Percentiles rank a stretch among this genome's conserved stretches.
These are phyloP conservation scores for Hypotaenidia okinawae DNA, from an alignment of 2,797 vertebrate genomes.

Conservation along the genomic window DNA sequence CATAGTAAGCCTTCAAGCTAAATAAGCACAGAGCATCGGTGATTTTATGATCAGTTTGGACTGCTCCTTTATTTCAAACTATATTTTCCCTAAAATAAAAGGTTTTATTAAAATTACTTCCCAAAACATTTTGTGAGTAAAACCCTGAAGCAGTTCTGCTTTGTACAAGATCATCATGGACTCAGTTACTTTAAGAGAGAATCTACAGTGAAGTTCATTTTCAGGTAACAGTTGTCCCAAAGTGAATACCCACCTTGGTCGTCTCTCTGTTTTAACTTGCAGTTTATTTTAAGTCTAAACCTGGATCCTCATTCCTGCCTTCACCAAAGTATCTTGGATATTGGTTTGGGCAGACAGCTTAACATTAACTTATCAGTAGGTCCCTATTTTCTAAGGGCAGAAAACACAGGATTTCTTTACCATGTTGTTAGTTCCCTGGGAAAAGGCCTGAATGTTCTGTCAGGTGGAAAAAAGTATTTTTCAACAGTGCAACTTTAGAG, in stretches of 20 bases:
- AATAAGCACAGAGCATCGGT: neutral
- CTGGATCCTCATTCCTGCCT: neutral
- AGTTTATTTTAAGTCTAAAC: neutral
- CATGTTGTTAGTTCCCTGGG: neutral
- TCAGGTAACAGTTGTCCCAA: neutral
- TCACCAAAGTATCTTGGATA: neutral
- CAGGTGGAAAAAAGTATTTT: neutral
- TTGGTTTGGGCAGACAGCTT: neutral
- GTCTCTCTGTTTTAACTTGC: neutral
- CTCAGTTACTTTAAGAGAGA: neutral
- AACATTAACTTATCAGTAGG: constrained; percentile 15
- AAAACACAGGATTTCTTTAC: neutral
- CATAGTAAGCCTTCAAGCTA: neutral
- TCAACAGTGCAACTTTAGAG: neutral
- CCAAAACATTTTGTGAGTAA: neutral
- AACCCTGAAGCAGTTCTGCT: neutral
- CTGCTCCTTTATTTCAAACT: neutral
- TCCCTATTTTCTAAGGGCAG: neutral
- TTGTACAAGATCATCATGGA: neutral
- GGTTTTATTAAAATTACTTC: neutral
- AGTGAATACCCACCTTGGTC: neutral
- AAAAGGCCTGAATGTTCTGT: neutral
- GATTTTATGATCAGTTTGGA: neutral
- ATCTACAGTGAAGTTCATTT: neutral
- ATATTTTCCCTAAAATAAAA: neutral